Base-by-base conservation (phyloP, 2,888 invertebrate species). In the Caenorhabditis sp. region DNA sequence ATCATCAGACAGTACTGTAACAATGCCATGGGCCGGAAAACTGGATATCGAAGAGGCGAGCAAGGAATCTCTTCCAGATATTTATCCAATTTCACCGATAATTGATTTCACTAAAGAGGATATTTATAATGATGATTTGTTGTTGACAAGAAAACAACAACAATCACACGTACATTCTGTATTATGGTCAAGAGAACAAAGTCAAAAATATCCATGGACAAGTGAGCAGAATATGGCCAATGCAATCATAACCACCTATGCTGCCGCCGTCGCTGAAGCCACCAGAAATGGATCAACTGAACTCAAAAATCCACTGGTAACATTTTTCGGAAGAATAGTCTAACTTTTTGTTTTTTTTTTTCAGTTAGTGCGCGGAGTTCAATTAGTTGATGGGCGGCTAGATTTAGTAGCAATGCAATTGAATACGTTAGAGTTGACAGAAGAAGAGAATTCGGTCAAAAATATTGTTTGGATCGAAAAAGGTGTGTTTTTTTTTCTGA, bases 391-490 rank as follows among this genome's bases (percentile, higher is more conserved):
- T 62, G 87, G 87, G 5, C 69, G 77, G 51, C 58, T 86, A 26
- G 86, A 86, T 76, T 62, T 86, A 58, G 84, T 84, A 14, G 83
- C 83, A 17, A 69, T 86, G 36, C 86, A 86, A 62, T 58, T 86
- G 72, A 86, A 86, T 64, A 85, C 81, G 8, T 60, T 85, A 49
- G 87, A 92, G 92, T 51, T 79, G 53, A 67, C 70, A 0, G 67
- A 79, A 27, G 58, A 76, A 54, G 62, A 71, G 12, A 84, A 81
- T 37, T 59, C 67, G 8, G 67, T 76, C 37, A 86, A 86, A 60
- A 86, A 86, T 61, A 66, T 86, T 53, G 82, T 82, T 14, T 86
- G 86, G 86, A 60, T 83, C 17, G 83, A 86, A 58, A 84, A 83
- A 80, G 83, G 85, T 83, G 14, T 23, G 57, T 61, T 67, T 62